Conservation (phyloP, 2,113 vertebrate species). For the Neogale vison region DNA sequence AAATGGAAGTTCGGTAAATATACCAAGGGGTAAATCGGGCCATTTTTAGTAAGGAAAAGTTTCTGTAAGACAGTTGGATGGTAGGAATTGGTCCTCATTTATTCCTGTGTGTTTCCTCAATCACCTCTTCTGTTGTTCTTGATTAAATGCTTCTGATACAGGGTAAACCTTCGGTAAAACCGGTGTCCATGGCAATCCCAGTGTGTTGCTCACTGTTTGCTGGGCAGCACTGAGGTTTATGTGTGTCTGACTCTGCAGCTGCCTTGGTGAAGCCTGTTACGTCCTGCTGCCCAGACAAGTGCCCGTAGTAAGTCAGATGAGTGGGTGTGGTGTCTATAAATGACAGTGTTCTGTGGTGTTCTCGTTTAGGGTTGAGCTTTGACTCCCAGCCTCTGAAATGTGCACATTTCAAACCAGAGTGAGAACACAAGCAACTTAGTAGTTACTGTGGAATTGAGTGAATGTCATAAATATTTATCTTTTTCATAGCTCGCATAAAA, state of each 20-base stretch:
- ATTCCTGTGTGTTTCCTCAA: not conserved
- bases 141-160: not conserved
- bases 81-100: not conserved
- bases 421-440: constrained; percentile 70
- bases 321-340: constrained; percentile 23
- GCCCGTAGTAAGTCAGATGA: not conserved
- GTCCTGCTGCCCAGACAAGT: not conserved
- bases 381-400: constrained; percentile 42
- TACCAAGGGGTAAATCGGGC: not conserved
- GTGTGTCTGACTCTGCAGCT: not conserved
- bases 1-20: not conserved
- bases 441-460: constrained; percentile 70
- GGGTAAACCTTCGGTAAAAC: not conserved
- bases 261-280: not conserved
- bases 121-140: not conserved
- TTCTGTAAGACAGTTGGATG: not conserved
- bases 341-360: constrained; percentile 38
- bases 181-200: not conserved
- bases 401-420: constrained; percentile 55
- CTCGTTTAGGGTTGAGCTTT: constrained; percentile 34
- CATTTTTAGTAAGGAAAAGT: not conserved
- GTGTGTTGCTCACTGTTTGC: not conserved
- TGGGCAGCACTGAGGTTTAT: not conserved
- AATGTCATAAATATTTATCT: constrained; percentile 62
- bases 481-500: constrained; percentile 67